Base-by-base conservation (phyloP, 1,140 invertebrate species). In the Andricus grossulariae region DNA sequence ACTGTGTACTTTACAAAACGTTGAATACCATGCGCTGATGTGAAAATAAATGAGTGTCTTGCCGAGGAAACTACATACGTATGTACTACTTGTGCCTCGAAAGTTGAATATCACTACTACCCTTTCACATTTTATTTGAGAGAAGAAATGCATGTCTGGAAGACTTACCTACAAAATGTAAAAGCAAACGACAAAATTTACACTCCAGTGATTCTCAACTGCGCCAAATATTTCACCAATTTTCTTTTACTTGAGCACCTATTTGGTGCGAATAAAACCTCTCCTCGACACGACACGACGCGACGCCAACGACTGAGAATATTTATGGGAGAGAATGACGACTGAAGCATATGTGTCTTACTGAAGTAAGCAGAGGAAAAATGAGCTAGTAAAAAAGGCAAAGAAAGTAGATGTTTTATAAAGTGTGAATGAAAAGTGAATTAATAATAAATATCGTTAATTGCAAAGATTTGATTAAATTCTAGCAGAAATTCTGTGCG, bases 121-220 rank as follows among this genome's bases (percentile, higher is more conserved):
- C 52, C 54, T 49, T 55, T 52, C 54, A 49, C 45, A 70, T 75
- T 52, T 32, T 50, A 70, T 75, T 45, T 79, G 70, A 73, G 77
- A 66, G 79, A 70, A 79, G 78, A 78, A 73, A 74, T 72, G 16
- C 39, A 66, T 21, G 60, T 66, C 60, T 39, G n/a, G 25, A 66
- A 66, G 45, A 66, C 60, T 66, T 66, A 32, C 39, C 25, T 66
- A 66, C 45, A 66, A 66, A 66, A 66, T 16, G 60, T 66, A 32
- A 66, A 32, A 66, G 60, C 60, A 25, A 66, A 66, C 60, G 60
- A 66, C 60, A 66, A 39, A 66, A 66, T 66, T 66, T 39, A 66
- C 32, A 25, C 60, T 66, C 39, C 60, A 66, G 32, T 32, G 39
- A 66, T 66, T 66, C 60, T 39, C 25, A 39, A 7, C 25, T 39